Percentiles rank a stretch among this genome's conserved stretches.
Evolutionary conservation across 2,113 vertebrate genomes (phyloP).

Genomic region (Otus sunia): DNA sequence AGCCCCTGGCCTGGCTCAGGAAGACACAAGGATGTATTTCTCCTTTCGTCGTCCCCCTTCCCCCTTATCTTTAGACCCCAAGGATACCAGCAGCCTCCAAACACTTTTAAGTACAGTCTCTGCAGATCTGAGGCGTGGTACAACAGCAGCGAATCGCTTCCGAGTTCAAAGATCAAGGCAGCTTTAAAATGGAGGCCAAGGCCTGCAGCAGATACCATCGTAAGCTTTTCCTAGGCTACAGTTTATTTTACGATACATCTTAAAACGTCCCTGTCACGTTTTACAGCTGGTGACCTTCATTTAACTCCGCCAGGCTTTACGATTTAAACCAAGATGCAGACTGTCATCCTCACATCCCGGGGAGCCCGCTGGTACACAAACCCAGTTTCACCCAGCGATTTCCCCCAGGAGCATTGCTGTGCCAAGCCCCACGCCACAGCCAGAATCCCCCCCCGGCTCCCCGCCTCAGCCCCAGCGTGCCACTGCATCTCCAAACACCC

Average conservation of each 20-base stretch:
- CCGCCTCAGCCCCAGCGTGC: accelerated
- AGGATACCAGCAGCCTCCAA: not conserved
- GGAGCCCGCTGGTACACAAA: not conserved
- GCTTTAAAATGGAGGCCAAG: not conserved
- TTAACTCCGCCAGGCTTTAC: not conserved
- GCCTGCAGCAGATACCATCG: not conserved
- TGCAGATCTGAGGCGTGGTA: not conserved
- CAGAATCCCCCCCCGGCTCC: not conserved
- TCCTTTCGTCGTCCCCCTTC: not conserved
- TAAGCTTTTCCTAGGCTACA: not conserved
- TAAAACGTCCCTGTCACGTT: not conserved
- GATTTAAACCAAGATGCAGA: not conserved
- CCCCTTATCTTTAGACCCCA: not conserved
- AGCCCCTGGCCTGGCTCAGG: not conserved
- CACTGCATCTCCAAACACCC: not conserved
- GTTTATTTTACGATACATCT: not conserved
- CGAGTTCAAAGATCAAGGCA: not conserved
- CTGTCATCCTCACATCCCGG: accelerated
- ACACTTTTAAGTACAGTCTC: not conserved
- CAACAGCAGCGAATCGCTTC: not conserved
- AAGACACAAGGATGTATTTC: not conserved
- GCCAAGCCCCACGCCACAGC: accelerated
- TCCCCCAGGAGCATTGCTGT: accelerated
- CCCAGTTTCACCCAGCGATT: not conserved
- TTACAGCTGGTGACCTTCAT: not conserved